A percentile compares a stretch with the other conserved stretches of the same genome.
Evolutionary conservation across 2,888 invertebrate species (phyloP).

Genomic region (Eumerus sabulonum): DNA sequence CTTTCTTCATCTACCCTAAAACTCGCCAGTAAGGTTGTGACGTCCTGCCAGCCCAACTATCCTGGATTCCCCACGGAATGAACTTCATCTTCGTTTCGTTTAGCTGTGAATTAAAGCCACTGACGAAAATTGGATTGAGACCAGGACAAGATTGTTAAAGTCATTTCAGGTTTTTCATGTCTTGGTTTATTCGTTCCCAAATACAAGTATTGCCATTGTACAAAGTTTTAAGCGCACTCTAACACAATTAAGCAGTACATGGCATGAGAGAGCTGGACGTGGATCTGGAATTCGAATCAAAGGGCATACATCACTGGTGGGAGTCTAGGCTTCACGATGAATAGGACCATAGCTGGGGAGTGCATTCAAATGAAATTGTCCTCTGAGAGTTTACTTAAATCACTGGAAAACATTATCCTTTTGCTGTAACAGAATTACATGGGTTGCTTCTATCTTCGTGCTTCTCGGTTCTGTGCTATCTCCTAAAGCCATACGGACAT

Average conservation of each 20-base stretch:
- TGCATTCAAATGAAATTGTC: conserved; percentile 65
- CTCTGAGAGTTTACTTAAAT: conserved; percentile 63
- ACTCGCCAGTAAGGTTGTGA: background rate
- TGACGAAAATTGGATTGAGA: conserved; percentile 61
- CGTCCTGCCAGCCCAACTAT: background rate
- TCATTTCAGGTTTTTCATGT: conserved; percentile 9
- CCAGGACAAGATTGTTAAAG: conserved; percentile 37
- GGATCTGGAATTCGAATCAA: conserved; percentile 37
- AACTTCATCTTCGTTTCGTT: conserved; percentile 59
- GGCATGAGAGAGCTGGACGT: background rate
- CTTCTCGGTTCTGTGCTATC: conserved; percentile 13
- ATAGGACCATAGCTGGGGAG: conserved; percentile 5
- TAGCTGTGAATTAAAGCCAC: conserved; percentile 50
- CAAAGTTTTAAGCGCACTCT: conserved; percentile 54
- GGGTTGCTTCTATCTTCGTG: conserved; percentile 18
- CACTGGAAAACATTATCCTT: conserved; percentile 65
- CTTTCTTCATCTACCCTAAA: too few species aligned
- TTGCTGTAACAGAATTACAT: conserved; percentile 62
- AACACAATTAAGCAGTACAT: conserved; percentile 49
- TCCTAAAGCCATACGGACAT: conserved; percentile 42
- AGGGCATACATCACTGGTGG: conserved; percentile 40
- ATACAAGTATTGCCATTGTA: conserved; percentile 62
- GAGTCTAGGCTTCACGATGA: conserved; percentile 34
- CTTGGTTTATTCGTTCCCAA: conserved; percentile 36
- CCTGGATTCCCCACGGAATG: conserved; percentile 32